Conservation (phyloP, 1,140 invertebrate species). For the Plectrocnemia conspersa region DNA sequence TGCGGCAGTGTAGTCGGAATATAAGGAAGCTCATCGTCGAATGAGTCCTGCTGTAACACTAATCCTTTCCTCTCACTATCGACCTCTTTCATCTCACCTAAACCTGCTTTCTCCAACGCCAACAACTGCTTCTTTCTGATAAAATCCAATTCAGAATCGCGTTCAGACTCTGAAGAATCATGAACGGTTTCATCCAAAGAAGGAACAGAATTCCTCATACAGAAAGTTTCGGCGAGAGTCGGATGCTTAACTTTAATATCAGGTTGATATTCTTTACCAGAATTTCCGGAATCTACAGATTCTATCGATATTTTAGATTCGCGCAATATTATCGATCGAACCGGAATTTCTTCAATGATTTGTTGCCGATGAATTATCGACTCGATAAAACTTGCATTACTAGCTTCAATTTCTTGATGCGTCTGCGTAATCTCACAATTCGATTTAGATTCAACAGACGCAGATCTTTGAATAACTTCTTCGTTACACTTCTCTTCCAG, state of each 20-base stretch:
- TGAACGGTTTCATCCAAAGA: constrained; percentile 53
- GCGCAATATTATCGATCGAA: constrained; percentile 20
- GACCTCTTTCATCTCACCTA: constrained; percentile 40
- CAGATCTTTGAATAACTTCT: constrained; percentile 16
- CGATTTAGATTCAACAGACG: constrained; percentile 29
- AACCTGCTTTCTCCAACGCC: constrained; percentile 32
- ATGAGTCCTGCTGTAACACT: constrained; percentile 73
- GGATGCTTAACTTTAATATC: constrained; percentile 22
- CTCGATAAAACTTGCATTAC: too few species aligned
- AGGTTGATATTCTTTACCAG: constrained; percentile 32
- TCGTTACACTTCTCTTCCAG: constrained; percentile 24
- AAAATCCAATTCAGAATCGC: constrained; percentile 58
- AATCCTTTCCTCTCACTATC: constrained; percentile 69
- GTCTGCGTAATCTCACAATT: background rate
- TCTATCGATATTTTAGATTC: constrained; percentile 25
- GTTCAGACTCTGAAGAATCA: constrained; percentile 75
- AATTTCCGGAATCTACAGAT: constrained; percentile 23
- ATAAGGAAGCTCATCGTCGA: constrained; percentile 82
- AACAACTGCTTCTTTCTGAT: constrained; percentile 34
- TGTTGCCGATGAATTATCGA: too few species aligned
- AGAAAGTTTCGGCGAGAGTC: constrained; percentile 17
- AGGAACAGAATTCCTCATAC: constrained; percentile 30
- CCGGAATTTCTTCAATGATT: constrained; percentile 19
- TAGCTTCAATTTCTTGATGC: constrained; percentile 13
- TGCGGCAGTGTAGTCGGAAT: constrained; percentile 78